These are phyloP conservation scores for Candidula unifasciata DNA, from an alignment of 2,888 invertebrate genomes.

Conservation along the genomic window DNA sequence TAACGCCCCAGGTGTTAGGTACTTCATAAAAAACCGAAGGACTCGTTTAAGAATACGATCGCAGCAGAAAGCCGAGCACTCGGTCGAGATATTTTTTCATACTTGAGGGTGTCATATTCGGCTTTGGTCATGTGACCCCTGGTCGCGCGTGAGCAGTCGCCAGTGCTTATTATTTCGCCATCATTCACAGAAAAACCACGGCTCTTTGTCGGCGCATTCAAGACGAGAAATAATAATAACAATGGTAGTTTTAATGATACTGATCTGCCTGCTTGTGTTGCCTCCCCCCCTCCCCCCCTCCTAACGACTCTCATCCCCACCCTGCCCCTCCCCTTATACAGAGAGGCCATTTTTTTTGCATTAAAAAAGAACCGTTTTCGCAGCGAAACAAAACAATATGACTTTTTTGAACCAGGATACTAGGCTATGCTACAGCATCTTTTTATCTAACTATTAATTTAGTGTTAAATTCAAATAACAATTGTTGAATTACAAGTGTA, in stretches of 20 bases:
- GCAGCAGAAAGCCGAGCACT: slow-evolving; percentile 1
- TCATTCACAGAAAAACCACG: slow-evolving; percentile 31
- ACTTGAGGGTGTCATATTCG: slow-evolving; percentile 10
- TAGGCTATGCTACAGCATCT: no score
- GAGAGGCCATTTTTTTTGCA: background rate
- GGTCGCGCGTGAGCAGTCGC: slow-evolving; percentile 11
- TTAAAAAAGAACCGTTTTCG: background rate
- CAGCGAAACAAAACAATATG: background rate
- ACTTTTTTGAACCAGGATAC: no score
- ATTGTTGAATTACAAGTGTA: no score
- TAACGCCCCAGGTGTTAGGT: slow-evolving; percentile 30
- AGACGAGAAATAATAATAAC: background rate
- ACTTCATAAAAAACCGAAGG: slow-evolving; percentile 19
- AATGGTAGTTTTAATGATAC: background rate
- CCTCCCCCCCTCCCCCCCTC: background rate
- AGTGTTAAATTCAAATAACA: no score
- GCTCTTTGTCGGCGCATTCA: slow-evolving; percentile 3
- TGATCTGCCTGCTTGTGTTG: background rate
- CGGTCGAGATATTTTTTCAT: background rate
- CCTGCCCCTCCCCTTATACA: background rate
- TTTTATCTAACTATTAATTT: no score
- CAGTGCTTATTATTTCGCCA: slow-evolving; percentile 35
- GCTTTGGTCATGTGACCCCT: slow-evolving; percentile 11
- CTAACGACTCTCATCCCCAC: background rate
- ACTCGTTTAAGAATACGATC: slow-evolving; percentile 2